Base-by-base conservation (phyloP, 2,888 invertebrate species). In the Falcaria lacertinaria region DNA sequence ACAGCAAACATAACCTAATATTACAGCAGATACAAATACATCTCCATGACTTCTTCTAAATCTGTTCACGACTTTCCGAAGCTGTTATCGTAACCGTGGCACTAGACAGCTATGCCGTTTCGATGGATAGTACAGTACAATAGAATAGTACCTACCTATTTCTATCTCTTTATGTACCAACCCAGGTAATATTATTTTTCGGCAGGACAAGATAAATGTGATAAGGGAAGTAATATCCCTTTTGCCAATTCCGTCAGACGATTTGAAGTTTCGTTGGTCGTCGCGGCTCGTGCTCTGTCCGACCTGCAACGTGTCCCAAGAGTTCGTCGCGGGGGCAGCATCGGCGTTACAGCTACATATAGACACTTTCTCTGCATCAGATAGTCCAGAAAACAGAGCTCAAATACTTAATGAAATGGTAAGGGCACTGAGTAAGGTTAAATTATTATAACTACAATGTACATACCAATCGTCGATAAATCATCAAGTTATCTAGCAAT, bases 341-440 rank as follows among this genome's bases (percentile, higher is more conserved):
- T 25, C 54, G 13, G 69, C 69, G 0, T 40, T 78, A 33, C 59
- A 50, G 11, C 53, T 88, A 13, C 48, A 50, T 13, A 41, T 86
- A 7, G 59, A 66, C 34, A 52, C 47, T n/a, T 61, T 85, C 37
- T 69, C 75, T 39, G 71, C 66, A 3, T 71, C 70, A 1, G 75
- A 78, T 34, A 64, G 67, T 2, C 47, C 75, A 2, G 64, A 64
- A n/a, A 42, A 58, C 34, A 62, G 83, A 16, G 61, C 66, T 4
- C 48, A 49, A 1, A 50, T 48, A 35, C 72, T 89, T 4, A 89
- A 89, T 50, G 43, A 61, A 34, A 78, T 79, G 82, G 89, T 87
- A 67, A 58, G 34, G 4, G 5, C 16, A 37, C 28, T 15, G 32
- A 34, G n/a, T n/a, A n/a, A n/a, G n/a, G n/a, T n/a, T n/a, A n/a